These are phyloP conservation scores for Microcebus jonahi DNA, from an alignment of 2,113 vertebrate species.

Conservation along the genomic window DNA sequence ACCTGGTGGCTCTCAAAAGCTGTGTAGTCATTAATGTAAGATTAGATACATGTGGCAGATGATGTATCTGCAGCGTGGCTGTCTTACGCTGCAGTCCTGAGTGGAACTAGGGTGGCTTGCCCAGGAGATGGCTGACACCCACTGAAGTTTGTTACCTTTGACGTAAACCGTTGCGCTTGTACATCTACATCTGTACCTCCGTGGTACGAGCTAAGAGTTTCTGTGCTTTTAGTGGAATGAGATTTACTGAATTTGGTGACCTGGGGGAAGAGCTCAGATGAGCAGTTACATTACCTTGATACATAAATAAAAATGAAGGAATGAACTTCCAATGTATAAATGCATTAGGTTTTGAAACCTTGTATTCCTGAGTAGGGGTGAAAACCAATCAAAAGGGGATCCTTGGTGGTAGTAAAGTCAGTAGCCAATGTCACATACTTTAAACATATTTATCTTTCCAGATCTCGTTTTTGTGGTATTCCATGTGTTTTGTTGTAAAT, in stretches of 20 bases:
- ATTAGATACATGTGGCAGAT: not conserved
- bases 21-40: not conserved
- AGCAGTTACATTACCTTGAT: not conserved
- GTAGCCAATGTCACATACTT: not conserved
- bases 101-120: not conserved
- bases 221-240: not conserved
- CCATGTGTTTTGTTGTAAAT: not conserved
- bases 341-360: not conserved
- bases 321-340: not conserved
- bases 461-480: not conserved
- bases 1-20: not conserved
- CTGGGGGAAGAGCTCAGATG: not conserved
- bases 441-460: not conserved
- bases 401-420: not conserved
- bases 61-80: not conserved
- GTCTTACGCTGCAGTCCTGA: not conserved
- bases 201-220: not conserved
- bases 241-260: not conserved
- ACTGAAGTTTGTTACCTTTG: not conserved
- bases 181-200: fast-evolving
- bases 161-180: not conserved
- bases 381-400: not conserved
- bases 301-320: not conserved
- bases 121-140: not conserved
- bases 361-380: not conserved